Evolutionary conservation across 1,140 invertebrate species (phyloP).

Genomic region (Neotoxoptera formosana): DNA sequence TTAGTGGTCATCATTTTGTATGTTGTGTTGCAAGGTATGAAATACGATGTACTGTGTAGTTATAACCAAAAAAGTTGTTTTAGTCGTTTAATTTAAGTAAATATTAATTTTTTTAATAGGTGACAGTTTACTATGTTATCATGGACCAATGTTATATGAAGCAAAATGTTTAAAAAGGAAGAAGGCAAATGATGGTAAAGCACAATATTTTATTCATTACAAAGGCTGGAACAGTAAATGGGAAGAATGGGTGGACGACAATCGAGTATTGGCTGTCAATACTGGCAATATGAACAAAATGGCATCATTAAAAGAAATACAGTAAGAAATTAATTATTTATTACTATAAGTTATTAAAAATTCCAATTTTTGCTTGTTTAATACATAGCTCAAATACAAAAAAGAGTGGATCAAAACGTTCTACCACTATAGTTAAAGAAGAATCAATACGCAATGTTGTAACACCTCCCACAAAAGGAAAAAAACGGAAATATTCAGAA

Average conservation of each 20-base stretch:
- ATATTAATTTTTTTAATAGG: slow-evolving; percentile 51
- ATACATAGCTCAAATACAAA: slow-evolving; percentile 35
- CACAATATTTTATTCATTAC: slow-evolving; percentile 90
- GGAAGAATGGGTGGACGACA: slow-evolving; percentile 98
- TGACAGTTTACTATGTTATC: slow-evolving; percentile 60
- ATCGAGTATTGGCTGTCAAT: slow-evolving; percentile 90
- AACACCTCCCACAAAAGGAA: slow-evolving; percentile 37
- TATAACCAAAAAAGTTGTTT: too few species aligned
- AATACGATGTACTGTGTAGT: too few species aligned
- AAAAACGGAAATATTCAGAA: slow-evolving; percentile 42
- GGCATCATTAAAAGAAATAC: slow-evolving; percentile 85
- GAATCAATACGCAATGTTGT: slow-evolving; percentile 28
- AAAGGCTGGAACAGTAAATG: slow-evolving; percentile 99
- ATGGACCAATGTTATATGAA: slow-evolving; percentile 60
- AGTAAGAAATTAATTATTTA: slow-evolving; percentile 66
- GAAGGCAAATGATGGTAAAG: slow-evolving; percentile 60
- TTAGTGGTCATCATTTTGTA: too few species aligned
- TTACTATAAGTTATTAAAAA: background rate
- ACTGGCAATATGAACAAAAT: slow-evolving; percentile 90
- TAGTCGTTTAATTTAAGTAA: background rate
- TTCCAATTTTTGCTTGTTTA: background rate
- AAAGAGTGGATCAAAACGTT: slow-evolving; percentile 53
- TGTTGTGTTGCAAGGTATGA: too few species aligned
- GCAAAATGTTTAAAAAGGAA: slow-evolving; percentile 90
- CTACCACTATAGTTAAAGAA: slow-evolving; percentile 41